A percentile compares a stretch with the other conserved stretches of the same genome.
Evolutionary conservation across 2,888 invertebrate species (phyloP).

Genomic region (Sepiola atlantica): DNA sequence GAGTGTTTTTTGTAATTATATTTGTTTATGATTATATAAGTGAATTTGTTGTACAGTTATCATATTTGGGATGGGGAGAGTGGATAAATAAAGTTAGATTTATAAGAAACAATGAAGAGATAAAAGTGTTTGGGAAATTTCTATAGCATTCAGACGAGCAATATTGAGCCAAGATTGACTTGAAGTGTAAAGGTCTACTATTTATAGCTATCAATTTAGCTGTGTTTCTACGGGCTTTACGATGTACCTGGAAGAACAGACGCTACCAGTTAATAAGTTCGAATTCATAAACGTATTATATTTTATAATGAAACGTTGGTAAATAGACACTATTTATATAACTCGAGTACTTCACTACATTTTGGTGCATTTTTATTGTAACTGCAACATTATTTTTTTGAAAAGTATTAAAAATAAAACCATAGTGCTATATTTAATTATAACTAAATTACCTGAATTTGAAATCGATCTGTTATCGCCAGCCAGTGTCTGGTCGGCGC

Average conservation of each 20-base stretch:
- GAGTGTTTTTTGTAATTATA: conserved; percentile 20
- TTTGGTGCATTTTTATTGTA: not conserved
- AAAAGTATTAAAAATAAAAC: not conserved
- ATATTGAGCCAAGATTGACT: conserved; percentile 19
- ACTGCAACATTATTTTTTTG: not conserved
- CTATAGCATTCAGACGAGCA: not conserved
- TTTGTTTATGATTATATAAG: not conserved
- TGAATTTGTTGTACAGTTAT: not conserved
- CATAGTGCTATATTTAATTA: not conserved
- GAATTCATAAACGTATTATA: not conserved
- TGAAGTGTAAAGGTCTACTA: not conserved
- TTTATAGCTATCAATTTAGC: conserved; percentile 7
- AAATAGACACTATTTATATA: not conserved
- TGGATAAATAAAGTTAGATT: not conserved
- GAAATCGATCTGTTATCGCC: no score
- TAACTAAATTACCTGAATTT: not conserved
- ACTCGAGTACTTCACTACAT: not conserved
- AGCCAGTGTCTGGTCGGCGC: no score
- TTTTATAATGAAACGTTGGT: not conserved
- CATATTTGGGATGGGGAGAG: not conserved
- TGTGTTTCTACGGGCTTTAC: conserved; percentile 20
- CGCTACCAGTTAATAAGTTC: not conserved
- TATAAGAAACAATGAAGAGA: not conserved
- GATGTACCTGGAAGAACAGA: conserved; percentile 21
- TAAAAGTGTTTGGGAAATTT: conserved; percentile 18